Base-by-base conservation (phyloP, 2,888 invertebrate genomes). In the Thysanoteuthis rhombus region DNA sequence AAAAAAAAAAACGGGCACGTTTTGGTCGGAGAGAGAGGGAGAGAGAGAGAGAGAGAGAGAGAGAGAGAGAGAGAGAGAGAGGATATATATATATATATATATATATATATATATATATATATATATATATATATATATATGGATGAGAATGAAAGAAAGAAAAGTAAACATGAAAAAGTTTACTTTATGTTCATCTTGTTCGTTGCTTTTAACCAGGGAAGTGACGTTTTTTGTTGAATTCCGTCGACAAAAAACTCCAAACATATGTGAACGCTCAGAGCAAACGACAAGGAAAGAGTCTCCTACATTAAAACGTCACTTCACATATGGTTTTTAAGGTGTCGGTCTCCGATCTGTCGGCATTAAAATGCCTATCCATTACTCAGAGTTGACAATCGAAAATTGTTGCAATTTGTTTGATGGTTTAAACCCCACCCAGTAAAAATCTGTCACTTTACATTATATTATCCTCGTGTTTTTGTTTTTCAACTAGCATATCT, bases 261-360 rank as follows among this genome's bases (percentile, higher is more conserved):
- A 75, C 75, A 75, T 75, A n/a, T 75, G 75, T 75, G 75, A 75
- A 75, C n/a, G 75, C 19, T 75, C 75, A n/a, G 75, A 75, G 16
- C 75, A n/a, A 75, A 75, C 75, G 75, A 75, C 75, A 75, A 75
- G 75, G 75, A 75, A 75, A 75, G n/a, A 75, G n/a, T 75, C 75
- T 75, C 75, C 75, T 75, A 75, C 75, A 75, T 75, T 75, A 75
- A 75, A 75, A 75, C 75, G 75, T 75, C 75, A 75, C 75, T 75
- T 75, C 75, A 75, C 75, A 75, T 75, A n/a, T 75, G 75, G 75
- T 32, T 75, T 75, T 75, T 75, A 75, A 75, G 75, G 75, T 75
- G 75, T 75, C 75, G 75, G n/a, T 75, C 75, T 75, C 75, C 75
- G 75, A 75, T 75, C 75, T 75, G 75, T 75, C 75, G 75, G 75